Percentiles rank a stretch among this genome's conserved stretches.
These are phyloP conservation scores for Gryllus longicercus DNA, from an alignment of 2,888 invertebrate genomes.

Conservation along the genomic window DNA sequence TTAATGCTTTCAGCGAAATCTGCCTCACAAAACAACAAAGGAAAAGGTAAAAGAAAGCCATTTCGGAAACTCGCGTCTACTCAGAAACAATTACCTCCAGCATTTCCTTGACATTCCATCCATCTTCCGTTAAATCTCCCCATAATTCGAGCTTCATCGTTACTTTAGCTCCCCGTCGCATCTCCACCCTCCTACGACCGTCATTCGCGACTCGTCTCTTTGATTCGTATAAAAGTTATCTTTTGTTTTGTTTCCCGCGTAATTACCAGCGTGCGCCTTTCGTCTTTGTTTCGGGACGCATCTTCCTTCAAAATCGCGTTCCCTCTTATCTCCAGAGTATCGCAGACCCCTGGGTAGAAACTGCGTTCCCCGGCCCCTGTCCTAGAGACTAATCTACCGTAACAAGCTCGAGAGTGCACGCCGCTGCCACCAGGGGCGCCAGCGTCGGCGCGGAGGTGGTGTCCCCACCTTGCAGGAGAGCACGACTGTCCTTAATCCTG, in stretches of 20 bases:
- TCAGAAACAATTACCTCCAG: constrained; percentile 8
- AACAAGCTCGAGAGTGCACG: too few species aligned
- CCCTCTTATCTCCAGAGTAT: too few species aligned
- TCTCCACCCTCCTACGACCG: not conserved
- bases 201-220: constrained; percentile 19
- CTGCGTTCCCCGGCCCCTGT: not conserved
- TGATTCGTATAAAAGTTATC: not conserved
- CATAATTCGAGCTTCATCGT: not conserved
- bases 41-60: too few species aligned
- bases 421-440: not conserved
- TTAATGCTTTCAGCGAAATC: too few species aligned
- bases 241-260: not conserved
- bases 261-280: not conserved
- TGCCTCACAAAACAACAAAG: too few species aligned
- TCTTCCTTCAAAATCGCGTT: too few species aligned
- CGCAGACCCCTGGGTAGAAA: not conserved
- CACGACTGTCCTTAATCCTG: not conserved
- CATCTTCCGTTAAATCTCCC: not conserved
- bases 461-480: not conserved
- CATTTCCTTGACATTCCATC: constrained; percentile 11
- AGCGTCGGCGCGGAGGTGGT: not conserved
- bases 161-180: too few species aligned
- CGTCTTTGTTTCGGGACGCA: not conserved
- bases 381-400: too few species aligned
- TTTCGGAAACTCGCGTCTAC: not conserved